A percentile compares a stretch with the other conserved stretches of the same genome.
These are phyloP conservation scores for Rissa tridactyla DNA, from an alignment of 2,113 vertebrate genomes.

Conservation along the genomic window DNA sequence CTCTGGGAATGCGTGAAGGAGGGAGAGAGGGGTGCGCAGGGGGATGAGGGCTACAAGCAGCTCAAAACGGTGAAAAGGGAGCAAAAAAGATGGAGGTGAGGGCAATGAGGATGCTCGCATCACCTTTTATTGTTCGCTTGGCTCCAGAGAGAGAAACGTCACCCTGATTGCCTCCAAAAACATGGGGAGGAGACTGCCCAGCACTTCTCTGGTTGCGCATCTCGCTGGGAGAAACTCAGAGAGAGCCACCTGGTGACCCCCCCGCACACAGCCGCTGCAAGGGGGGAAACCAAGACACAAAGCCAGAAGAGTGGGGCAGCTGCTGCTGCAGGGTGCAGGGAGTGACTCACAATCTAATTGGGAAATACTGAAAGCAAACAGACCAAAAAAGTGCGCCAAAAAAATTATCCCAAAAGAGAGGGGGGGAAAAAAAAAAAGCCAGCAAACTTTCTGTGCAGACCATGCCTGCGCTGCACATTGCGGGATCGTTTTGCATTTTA, in stretches of 20 bases:
- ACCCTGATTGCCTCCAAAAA: neutral
- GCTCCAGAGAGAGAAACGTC: neutral
- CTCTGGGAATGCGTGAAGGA: neutral
- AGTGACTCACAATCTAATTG: neutral
- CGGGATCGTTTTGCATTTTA: neutral
- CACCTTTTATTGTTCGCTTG: neutral
- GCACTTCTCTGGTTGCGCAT: fast-evolving
- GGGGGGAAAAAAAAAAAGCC: too few species aligned
- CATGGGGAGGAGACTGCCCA: fast-evolving
- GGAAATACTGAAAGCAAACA: neutral
- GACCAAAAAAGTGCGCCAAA: neutral
- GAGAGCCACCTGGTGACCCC: neutral
- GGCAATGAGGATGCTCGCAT: neutral
- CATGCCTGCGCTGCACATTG: fast-evolving
- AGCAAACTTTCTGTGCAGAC: neutral
- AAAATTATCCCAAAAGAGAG: neutral
- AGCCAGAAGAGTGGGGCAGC: neutral
- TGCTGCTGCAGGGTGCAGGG: neutral
- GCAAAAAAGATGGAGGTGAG: neutral
- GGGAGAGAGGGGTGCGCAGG: neutral
- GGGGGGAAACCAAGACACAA: fast-evolving
- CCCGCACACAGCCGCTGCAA: neutral
- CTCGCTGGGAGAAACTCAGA: neutral
- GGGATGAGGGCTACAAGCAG: neutral
- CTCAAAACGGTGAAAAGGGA: neutral